Evolutionary conservation across 2,797 vertebrate genomes (phyloP).

Genomic region (Urophycis tenuis): DNA sequence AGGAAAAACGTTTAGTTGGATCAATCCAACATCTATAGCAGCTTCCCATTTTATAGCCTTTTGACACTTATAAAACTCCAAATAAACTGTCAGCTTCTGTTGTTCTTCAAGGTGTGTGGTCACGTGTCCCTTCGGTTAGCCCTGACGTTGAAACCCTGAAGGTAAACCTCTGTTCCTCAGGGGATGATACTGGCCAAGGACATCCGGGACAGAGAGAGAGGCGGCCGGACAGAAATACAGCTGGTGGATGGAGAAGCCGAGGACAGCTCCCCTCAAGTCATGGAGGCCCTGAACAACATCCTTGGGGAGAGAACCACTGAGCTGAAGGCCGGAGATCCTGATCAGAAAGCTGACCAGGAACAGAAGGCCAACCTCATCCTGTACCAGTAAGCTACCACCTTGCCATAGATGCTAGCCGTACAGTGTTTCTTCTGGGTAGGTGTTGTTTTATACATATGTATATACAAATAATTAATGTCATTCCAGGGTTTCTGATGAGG

Average conservation of each 20-base stretch:
- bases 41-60: neutral
- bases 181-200: constrained; percentile 85
- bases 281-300: constrained; percentile 63
- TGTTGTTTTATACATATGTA: neutral
- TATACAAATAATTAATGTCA: neutral
- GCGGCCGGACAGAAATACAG: constrained; percentile 77
- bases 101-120: neutral
- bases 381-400: constrained; percentile 73
- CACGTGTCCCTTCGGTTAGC: neutral
- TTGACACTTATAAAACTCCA: neutral
- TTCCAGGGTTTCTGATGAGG: constrained; percentile 76
- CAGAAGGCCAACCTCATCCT: constrained; percentile 72
- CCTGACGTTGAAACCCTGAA: too few species aligned
- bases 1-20: neutral
- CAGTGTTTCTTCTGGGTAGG: neutral
- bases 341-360: constrained; percentile 72
- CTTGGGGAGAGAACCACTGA: constrained; percentile 64
- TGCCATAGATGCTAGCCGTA: neutral
- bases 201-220: constrained; percentile 84
- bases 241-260: constrained; percentile 79
- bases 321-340: constrained; percentile 61
- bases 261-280: constrained; percentile 54
- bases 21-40: neutral
- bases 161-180: constrained; percentile 58
- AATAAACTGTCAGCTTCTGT: neutral